Evolutionary conservation across 2,113 vertebrate genomes (phyloP), one percentile per base, ranked within the genome.

Genomic region (Ceratotherium simum): DNA sequence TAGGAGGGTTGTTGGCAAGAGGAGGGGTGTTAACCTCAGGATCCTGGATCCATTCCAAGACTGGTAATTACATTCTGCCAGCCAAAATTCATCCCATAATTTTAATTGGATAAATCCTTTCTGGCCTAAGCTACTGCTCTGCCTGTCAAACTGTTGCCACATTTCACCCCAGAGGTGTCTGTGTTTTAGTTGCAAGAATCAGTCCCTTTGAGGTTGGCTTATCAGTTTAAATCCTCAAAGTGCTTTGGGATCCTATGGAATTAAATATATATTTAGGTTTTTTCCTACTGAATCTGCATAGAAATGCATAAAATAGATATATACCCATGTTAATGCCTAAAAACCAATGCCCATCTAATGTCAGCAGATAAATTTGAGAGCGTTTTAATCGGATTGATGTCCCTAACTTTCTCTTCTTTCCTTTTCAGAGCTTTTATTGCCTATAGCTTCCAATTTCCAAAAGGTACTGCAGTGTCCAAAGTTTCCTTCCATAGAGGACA

Each of bases 61-160:
- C 97, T 97, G 97, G 97, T 97, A 98, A 98, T 98, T 98, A 97
- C 97, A 98, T 97, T 97, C 98, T 98, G 97, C 97, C 97, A 97
- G 97, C 98, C 98, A 97, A 97, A 98, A 98, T 97, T 96, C 97
- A 98, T 98, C 96, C 97, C 97, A 90, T 97, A 90, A 98, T 97
- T 97, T 97, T 98, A 98, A 97, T 97, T 97, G 96, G 97, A 97
- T 97, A 97, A 97, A 97, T 97, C 96, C 97, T 97, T 96, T 83
- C 97, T 97, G 97, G 98, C 98, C 97, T 90, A 84, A 96, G 96
- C 84, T 97, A 97, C 97, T 97, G 97, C 97, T 90, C 86, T 96
- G 97, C 97, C 98, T 98, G 97, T 98, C 97, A 98, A 97, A 97
- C 97, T 95, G 97, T 96, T 97, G 96, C 97, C 97, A 97, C 96